A percentile compares a stretch with the other conserved stretches of the same genome.
These are phyloP conservation scores for Drymodes brunneopygia DNA, from an alignment of 2,113 vertebrate species.

Conservation along the genomic window DNA sequence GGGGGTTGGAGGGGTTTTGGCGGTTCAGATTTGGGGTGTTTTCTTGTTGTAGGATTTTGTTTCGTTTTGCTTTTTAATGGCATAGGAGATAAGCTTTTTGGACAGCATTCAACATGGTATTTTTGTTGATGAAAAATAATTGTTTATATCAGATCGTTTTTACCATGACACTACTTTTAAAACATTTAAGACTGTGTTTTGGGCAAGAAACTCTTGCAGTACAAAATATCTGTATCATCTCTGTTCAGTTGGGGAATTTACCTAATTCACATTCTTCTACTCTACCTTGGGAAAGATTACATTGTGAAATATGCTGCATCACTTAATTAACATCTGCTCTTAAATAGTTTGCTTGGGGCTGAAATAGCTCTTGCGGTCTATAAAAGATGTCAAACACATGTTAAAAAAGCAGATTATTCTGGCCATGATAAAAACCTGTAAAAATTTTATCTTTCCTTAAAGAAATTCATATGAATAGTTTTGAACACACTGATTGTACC, in stretches of 20 bases:
- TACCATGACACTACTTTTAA: not conserved
- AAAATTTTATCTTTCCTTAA: not conserved
- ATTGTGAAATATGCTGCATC: not conserved
- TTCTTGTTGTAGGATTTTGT: not conserved
- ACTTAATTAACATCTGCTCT: not conserved
- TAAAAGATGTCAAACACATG: not conserved
- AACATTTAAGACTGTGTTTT: not conserved
- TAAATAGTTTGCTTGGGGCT: not conserved
- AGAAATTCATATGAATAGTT: not conserved
- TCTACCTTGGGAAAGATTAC: not conserved
- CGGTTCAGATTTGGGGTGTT: fast-evolving
- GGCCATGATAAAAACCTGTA: not conserved
- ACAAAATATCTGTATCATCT: not conserved
- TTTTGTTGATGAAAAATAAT: not conserved
- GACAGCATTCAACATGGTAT: not conserved
- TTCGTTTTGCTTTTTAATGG: not conserved
- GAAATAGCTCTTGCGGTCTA: not conserved
- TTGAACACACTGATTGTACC: not conserved
- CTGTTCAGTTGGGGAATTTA: not conserved
- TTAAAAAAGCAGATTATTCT: not conserved
- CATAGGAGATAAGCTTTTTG: not conserved
- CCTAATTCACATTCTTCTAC: not conserved
- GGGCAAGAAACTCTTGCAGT: not conserved
- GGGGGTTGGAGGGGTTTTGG: fast-evolving
- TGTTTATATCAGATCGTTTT: not conserved